Base-by-base conservation (phyloP, 1,140 invertebrate species). In the Drosophila parabipectinata region DNA sequence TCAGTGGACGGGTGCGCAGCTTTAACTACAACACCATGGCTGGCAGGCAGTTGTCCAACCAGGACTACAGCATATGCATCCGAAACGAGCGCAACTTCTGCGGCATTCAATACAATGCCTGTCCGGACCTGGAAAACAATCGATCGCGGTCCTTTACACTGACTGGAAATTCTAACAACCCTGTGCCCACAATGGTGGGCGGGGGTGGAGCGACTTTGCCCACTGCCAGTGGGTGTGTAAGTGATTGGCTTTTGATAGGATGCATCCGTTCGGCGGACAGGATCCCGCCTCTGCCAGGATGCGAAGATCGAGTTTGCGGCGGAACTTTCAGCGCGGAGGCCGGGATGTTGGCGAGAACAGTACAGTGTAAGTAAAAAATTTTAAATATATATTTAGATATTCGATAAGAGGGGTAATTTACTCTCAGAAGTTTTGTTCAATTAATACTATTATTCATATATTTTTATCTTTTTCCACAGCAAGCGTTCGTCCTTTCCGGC, bases 31-130 rank as follows among this genome's bases (percentile, higher is more conserved):
- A 97, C 64, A 93, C 95, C 0, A 92, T 92, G 0, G 93, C 92
- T 1, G 97, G 97, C 0, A 92, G 96, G n/a, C 97, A 98, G 83
- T 92, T 98, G 1, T 96, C 96, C 21, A 97, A 97, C 92, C 96
- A 98, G 87, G 96, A 98, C 84, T 98, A 98, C 90, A 96, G 96
- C 58, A 95, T 97, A 52, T 98, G 97, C 87, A 94, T 98, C 15
- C 92, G 97, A 28, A 95, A 95, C 67, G 97, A 98, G 85, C 94
- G 95, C 63, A 98, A 97, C 85, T 98, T 98, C 89, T 98, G 97
- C 77, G 95, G 96, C 1, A 96, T 98, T 47, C 96, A 97, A 67
- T 97, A 97, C 77, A 95, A 94, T 28, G 93, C 95, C 6, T 97
- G 96, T 80, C 89, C 94, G 4, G 95, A 96, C 81, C 92, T 94